Evolutionary conservation across 2,888 invertebrate genomes (phyloP), one percentile per base, ranked within the genome.

Genomic region (Mechanitis mazaeus): DNA sequence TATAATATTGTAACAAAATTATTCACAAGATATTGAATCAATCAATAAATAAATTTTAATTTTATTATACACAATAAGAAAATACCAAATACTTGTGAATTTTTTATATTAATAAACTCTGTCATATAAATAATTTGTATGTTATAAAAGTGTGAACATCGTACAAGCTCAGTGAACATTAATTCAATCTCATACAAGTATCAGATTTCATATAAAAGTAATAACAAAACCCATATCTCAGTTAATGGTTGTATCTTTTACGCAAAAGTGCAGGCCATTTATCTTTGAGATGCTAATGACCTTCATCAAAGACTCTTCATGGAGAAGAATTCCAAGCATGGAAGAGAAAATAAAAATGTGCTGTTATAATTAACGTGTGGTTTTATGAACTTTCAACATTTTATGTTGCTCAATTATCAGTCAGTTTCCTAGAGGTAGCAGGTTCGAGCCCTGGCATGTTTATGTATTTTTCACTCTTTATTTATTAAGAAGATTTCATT

Each of bases 291-390:
- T 53, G 64, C 61, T 64, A 60, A 66, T 66, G 66, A 66, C 64
- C 66, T 58, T 64, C 64, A 66, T 64, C 58, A 66, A 66, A 58
- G 66, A 61, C 61, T 58, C 54, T 64, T 66, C 58, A 58, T 50
- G 31, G 55, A 45, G 33, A 50, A 35, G 56, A 58, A 60, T 60
- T 58, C 9, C 38, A 58, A 58, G 46, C 58, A 58, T 60, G 59
- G 64, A n/a, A 9, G 50, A 31, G 42, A 42, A 42, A 42, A 42
- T 42, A 42, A 42, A 42, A 42, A 42, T 42, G 42, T 9, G 11
- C 42, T 42, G 42, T 9, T 42, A 42, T 42, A 42, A 42, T 42
- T 42, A 42, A 42, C 6, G 42, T 50, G 31, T 50, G 28, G 9
- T 9, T 1, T 31, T 50, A 47, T 28, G 4, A 6, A 50, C 20